Evolutionary conservation across 2,888 invertebrate genomes (phyloP).

Genomic region (Venusia cambrica): DNA sequence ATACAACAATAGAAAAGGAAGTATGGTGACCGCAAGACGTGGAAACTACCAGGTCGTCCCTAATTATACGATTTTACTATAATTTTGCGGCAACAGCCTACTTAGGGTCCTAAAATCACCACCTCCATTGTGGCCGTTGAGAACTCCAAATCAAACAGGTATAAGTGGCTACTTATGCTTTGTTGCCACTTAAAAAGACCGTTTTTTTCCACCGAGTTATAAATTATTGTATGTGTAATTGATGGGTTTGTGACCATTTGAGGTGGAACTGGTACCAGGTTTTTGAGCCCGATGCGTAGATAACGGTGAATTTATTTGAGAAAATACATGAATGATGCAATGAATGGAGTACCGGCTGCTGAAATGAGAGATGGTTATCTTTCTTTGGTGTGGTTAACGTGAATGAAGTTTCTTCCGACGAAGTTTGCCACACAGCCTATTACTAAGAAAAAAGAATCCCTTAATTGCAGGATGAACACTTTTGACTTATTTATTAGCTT

Average conservation of each 20-base stretch:
- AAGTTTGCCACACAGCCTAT: too few relatives aligned
- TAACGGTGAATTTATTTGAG: constrained; percentile 23
- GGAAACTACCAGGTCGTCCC: constrained; percentile 63
- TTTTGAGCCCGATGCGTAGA: constrained; percentile 24
- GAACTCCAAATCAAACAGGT: constrained; percentile 67
- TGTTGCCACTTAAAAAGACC: constrained; percentile 36
- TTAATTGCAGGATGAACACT: too few relatives aligned
- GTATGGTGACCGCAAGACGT: constrained; percentile 67
- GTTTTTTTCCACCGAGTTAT: constrained; percentile 35
- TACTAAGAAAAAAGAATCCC: too few relatives aligned
- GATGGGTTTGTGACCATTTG: constrained; percentile 29
- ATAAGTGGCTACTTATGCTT: constrained; percentile 26
- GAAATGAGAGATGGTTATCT: constrained; percentile 19
- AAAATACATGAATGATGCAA: constrained; percentile 16
- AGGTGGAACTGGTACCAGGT: constrained; percentile 27
- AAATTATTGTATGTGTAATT: constrained; percentile 48
- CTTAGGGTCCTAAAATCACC: constrained; percentile 60
- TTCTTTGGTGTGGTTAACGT: constrained; percentile 37
- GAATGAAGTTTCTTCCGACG: background rate
- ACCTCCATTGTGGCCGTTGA: constrained; percentile 56
- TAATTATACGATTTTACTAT: constrained; percentile 74
- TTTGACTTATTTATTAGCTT: too few relatives aligned
- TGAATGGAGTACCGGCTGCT: constrained; percentile 16
- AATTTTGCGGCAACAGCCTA: constrained; percentile 65
- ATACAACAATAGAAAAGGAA: constrained; percentile 73